These are phyloP conservation scores for Rhinolophus sinicus DNA, from an alignment of 2,113 vertebrate species.

Conservation along the genomic window DNA sequence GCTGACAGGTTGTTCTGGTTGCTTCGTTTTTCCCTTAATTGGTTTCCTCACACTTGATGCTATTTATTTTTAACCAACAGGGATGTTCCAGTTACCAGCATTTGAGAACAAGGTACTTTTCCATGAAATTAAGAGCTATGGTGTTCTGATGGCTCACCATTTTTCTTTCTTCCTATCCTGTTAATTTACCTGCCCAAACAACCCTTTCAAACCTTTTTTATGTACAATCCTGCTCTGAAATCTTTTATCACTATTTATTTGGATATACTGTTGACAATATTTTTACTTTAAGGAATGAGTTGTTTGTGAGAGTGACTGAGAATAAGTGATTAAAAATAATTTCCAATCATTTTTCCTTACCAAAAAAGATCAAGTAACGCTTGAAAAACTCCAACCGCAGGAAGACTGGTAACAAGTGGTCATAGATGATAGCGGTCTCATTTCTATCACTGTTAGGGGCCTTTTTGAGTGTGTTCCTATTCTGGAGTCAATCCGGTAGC, in stretches of 20 bases:
- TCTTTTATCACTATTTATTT: background rate
- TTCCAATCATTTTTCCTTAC: background rate
- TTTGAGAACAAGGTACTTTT: slow-evolving; percentile 65
- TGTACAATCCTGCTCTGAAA: background rate
- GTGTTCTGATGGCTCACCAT: background rate
- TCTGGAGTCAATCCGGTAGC: background rate
- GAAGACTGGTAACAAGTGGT: background rate
- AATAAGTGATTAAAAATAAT: background rate
- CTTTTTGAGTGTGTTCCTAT: background rate
- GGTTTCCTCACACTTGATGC: slow-evolving; percentile 46
- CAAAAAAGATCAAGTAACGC: background rate
- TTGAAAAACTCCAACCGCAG: background rate
- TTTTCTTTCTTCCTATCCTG: background rate
- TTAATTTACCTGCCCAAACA: background rate
- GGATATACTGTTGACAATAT: background rate
- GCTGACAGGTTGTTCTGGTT: background rate
- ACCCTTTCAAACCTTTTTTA: background rate
- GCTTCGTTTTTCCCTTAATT: background rate
- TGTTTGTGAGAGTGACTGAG: background rate
- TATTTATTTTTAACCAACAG: slow-evolving; percentile 75
- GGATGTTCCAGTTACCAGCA: slow-evolving; percentile 9
- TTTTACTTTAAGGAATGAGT: background rate
- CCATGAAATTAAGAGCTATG: slow-evolving; percentile 28
- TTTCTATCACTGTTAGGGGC: background rate
- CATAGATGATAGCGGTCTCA: background rate